Base-by-base conservation (phyloP, 2,797 vertebrate genomes). In the Pagetopsis macropterus region DNA sequence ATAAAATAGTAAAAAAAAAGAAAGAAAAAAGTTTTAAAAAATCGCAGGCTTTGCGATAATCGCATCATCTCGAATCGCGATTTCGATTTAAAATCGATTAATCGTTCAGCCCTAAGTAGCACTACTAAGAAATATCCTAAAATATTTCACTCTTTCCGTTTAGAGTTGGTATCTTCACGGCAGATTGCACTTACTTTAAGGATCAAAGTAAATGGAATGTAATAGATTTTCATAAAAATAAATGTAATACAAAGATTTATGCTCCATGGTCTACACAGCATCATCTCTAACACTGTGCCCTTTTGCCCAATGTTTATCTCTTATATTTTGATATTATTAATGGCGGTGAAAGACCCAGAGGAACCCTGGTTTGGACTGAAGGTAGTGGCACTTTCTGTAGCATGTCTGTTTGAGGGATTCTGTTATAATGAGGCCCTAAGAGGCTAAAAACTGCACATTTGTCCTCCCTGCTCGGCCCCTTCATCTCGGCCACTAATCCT, bases 361-460 rank as follows among this genome's bases (percentile, higher is more conserved):
- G 43, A 71, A 61, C 33, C 8, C 10, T 61, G 12, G 21, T 55
- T 64, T 33, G 27, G 15, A 65, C 11, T 55, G 19, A 78, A 75
- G 48, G 56, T 54, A 68, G 65, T 37, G n/a, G 62, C 55, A 19
- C 27, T 55, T 69, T 76, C 44, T 61, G 19, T 50, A 51, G 52
- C 41, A 33, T 50, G 62, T 70, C 52, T 76, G 65, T 76, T 70
- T 61, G 52, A 43, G 44, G 33, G 79, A 63, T 68, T 77, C 49
- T 73, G 66, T 70, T 84, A 84, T 90, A 90, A 92, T 90, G 84
- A 87, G 85, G 75, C 66, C 87, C 75, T 1, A 27, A 27, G 83
- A 83, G 84, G 78, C 67, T 87, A 71, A 54, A 67, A 70, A 70
- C 54, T 13, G 66, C 84, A 83, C 70, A 81, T 84, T 84, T 68